These are phyloP conservation scores for Uropsilus gracilis DNA, from an alignment of 2,113 vertebrate genomes.

Conservation along the genomic window DNA sequence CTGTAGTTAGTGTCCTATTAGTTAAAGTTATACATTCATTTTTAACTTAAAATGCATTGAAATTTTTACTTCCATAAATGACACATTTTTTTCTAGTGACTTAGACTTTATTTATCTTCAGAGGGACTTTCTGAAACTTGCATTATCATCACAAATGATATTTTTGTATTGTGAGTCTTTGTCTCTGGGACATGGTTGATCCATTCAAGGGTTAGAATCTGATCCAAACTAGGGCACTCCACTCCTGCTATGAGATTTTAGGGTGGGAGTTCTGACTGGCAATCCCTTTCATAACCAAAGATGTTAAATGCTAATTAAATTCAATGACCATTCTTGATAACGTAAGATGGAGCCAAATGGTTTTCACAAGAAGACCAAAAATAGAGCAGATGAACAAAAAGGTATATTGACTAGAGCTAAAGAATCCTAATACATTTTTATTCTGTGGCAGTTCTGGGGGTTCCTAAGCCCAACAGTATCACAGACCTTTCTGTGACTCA, in stretches of 20 bases:
- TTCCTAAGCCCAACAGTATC: neutral
- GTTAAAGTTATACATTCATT: neutral
- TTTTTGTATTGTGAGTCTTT: neutral
- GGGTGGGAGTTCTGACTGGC: neutral
- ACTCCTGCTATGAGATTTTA: neutral
- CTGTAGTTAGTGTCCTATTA: neutral
- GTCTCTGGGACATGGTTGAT: neutral
- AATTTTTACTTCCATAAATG: neutral
- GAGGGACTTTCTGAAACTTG: neutral
- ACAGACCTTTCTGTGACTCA: neutral
- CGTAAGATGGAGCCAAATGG: neutral
- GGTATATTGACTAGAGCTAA: neutral
- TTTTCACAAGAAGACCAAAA: neutral
- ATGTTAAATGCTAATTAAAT: neutral
- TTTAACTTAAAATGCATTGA: neutral
- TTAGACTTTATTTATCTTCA: neutral
- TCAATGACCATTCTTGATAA: neutral
- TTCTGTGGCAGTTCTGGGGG: neutral
- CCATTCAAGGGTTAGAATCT: neutral
- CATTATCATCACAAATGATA: neutral
- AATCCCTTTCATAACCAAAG: neutral
- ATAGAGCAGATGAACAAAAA: neutral
- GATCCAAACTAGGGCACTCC: neutral
- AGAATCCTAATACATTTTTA: neutral
- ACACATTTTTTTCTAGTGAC: neutral